Evolutionary conservation across 2,888 invertebrate species (phyloP).

Genomic region (Chrysodeixis includens): DNA sequence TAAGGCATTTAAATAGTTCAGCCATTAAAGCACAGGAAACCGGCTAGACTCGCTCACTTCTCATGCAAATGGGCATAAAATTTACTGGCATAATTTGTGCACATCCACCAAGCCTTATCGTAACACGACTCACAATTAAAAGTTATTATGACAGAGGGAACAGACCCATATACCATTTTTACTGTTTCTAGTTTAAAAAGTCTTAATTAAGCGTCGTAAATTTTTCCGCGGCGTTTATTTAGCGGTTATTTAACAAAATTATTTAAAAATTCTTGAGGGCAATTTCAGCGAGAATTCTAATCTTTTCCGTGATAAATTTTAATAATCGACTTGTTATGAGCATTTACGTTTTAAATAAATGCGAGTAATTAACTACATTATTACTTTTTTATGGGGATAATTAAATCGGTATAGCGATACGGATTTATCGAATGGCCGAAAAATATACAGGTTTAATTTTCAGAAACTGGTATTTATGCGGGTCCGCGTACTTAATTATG

Average conservation of each 20-base stretch:
- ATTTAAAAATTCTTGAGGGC: slow-evolving; percentile 13
- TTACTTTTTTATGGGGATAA: slow-evolving; percentile 5
- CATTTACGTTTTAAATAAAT: slow-evolving; percentile 13
- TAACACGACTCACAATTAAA: slow-evolving; percentile 67
- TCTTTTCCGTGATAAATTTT: slow-evolving; percentile 26
- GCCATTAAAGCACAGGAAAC: slow-evolving; percentile 72
- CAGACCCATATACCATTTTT: slow-evolving; percentile 51
- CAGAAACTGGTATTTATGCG: background rate
- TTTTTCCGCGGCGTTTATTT: slow-evolving; percentile 19
- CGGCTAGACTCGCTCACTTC: slow-evolving; percentile 69
- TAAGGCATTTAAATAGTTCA: slow-evolving; percentile 81
- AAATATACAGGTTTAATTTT: background rate
- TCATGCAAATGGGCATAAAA: slow-evolving; percentile 78
- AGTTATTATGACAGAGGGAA: slow-evolving; percentile 66
- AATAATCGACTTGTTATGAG: slow-evolving; percentile 24
- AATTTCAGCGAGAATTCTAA: slow-evolving; percentile 24
- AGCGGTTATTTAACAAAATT: slow-evolving; percentile 13
- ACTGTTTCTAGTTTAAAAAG: slow-evolving; percentile 51
- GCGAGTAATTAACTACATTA: background rate
- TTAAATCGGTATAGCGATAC: background rate
- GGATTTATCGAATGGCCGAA: background rate
- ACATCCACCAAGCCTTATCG: slow-evolving; percentile 65
- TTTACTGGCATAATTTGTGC: slow-evolving; percentile 71
- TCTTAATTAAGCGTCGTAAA: slow-evolving; percentile 38
- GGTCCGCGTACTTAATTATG: background rate